Percentiles rank a stretch among this genome's conserved stretches.
Evolutionary conservation across 1,140 invertebrate genomes (phyloP).

Genomic region (Drosophila navojoa): DNA sequence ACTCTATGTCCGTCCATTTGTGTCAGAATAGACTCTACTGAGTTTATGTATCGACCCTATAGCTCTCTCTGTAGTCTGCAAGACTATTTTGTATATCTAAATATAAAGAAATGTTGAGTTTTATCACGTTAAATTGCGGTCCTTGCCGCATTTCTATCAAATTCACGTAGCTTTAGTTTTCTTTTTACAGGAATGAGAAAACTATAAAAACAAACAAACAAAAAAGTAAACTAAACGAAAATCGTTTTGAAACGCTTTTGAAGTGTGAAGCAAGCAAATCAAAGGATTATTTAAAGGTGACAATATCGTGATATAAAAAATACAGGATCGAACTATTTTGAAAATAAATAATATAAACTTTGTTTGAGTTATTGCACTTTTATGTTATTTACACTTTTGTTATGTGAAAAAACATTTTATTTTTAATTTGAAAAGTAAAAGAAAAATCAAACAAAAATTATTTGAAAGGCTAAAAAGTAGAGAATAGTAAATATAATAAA

Average conservation of each 20-base stretch:
- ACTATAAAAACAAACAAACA: conserved; percentile 21
- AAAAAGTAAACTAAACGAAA: conserved; percentile 49
- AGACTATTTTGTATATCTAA: background rate
- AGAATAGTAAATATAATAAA: background rate
- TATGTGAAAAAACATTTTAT: conserved; percentile 69
- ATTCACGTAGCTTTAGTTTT: conserved; percentile 73
- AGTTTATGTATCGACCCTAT: no score
- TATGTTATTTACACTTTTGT: conserved; percentile 78
- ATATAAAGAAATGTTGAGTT: conserved; percentile 45
- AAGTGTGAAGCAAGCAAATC: conserved; percentile 61
- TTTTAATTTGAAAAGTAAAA: conserved; percentile 52
- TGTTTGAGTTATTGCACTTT: conserved; percentile 73
- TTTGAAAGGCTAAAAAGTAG: conserved; percentile 12
- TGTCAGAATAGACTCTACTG: background rate
- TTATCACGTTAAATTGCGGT: conserved; percentile 48
- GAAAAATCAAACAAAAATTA: conserved; percentile 12
- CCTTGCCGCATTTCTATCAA: conserved; percentile 60
- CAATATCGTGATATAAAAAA: conserved; percentile 53
- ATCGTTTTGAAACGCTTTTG: conserved; percentile 56
- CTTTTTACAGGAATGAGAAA: conserved; percentile 73
- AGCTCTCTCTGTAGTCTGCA: no score
- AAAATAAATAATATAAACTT: no score
- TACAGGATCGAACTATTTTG: conserved; percentile 41
- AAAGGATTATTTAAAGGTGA: conserved; percentile 70
- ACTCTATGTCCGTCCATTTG: background rate